A percentile compares a stretch with the other conserved stretches of the same genome.
Conservation (phyloP, 1,140 invertebrate genomes). For the Panulirus ornatus region DNA sequence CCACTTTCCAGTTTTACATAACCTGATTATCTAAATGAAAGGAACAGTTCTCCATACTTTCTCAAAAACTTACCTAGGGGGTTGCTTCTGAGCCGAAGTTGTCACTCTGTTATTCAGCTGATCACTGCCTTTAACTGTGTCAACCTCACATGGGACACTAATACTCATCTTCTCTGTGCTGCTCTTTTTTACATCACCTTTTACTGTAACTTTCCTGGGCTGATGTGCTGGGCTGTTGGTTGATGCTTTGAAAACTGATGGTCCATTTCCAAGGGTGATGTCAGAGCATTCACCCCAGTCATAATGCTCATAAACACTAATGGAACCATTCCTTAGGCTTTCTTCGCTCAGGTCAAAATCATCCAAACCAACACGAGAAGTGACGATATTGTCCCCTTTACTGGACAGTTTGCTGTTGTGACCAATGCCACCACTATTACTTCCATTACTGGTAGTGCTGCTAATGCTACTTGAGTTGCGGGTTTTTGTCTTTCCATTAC, state of each 20-base stretch:
- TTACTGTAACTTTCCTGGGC: conserved; percentile 30
- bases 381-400: conserved; percentile 14
- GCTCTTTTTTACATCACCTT: conserved; percentile 52
- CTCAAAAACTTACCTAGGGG: conserved; percentile 66
- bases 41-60: no score
- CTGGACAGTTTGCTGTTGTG: conserved; percentile 21
- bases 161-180: conserved; percentile 49
- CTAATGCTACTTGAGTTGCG: background rate
- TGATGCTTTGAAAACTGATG: conserved; percentile 34
- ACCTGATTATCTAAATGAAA: no score
- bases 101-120: conserved; percentile 63
- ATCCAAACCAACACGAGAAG: conserved; percentile 55
- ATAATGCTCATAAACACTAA: conserved; percentile 69
- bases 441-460: conserved; percentile 36
- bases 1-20: no score
- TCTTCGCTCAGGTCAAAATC: conserved; percentile 56
- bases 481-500: conserved; percentile 28
- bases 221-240: conserved; percentile 57
- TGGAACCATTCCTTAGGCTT: conserved; percentile 49
- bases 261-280: conserved; percentile 43
- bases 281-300: conserved; percentile 53
- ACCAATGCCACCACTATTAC: conserved; percentile 15
- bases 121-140: conserved; percentile 30
- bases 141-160: conserved; percentile 12
- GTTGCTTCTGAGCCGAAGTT: conserved; percentile 43